Base-by-base conservation (phyloP, 2,888 invertebrate species). In the Tenthredo scrophulariae region DNA sequence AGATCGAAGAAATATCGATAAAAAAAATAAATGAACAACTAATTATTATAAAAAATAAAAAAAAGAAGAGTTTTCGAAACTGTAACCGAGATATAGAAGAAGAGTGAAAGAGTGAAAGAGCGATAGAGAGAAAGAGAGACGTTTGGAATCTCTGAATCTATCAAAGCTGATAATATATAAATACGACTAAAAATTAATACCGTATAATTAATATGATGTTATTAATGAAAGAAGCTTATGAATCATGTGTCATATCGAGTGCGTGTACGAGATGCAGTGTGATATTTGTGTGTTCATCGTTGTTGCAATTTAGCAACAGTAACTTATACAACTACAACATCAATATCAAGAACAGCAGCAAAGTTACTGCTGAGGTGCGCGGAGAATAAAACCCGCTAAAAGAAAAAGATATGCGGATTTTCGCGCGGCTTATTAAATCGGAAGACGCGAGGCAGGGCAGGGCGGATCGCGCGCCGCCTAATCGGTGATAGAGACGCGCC, bases 361-460 rank as follows among this genome's bases (percentile, higher is more conserved):
- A 33, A 13, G 2, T 77, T 29, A 54, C 18, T 26, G 50, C 77
- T 74, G 43, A 43, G 40, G 74, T 74, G 77, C 46, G 46, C 29
- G 50, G 18, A 54, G 50, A 77, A 50, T 58, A 80, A 80, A 58
- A 58, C 46, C 50, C 13, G 46, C 18, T 15, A 58, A 80, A 37
- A 80, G 58, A 6, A 7, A 50, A 67, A 77, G 87, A 89, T 88
- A 89, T 88, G 89, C 87, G 90, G 87, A 90, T 86, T 86, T 89
- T 90, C 88, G 87, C 86, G 88, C 88, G 89, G 87, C 86, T 88
- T 88, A 87, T 85, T 87, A 88, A 88, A 88, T 87, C 88, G 89
- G 89, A 89, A 89, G 90, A 89, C 88, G 88, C 87, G 87, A 88
- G 87, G 87, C 85, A 86, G 86, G 87, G 85, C 85, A 86, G 86